These are phyloP conservation scores for Suricata suricatta DNA, from an alignment of 2,113 vertebrate species.

Conservation along the genomic window DNA sequence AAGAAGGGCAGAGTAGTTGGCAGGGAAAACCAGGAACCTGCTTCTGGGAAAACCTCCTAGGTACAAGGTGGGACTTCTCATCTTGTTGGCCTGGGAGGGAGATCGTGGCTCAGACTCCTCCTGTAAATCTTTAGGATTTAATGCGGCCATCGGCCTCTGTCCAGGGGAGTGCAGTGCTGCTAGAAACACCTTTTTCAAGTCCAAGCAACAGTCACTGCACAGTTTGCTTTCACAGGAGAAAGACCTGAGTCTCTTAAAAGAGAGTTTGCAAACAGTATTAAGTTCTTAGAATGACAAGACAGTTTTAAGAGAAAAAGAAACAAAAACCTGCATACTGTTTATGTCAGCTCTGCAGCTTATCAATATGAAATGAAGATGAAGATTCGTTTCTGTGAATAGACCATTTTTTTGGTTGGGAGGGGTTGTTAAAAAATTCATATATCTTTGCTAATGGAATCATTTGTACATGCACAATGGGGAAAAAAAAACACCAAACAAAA, in stretches of 20 bases:
- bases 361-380: conserved; percentile 43
- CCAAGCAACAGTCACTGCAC: background rate
- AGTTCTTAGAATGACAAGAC: conserved; percentile 31
- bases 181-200: background rate
- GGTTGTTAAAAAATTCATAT: conserved; percentile 53
- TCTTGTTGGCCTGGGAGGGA: background rate
- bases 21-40: background rate
- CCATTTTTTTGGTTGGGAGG: background rate
- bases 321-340: background rate
- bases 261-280: background rate
- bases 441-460: conserved; percentile 42
- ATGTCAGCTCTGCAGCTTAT: conserved; percentile 1
- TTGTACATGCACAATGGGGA: background rate
- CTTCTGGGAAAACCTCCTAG: background rate
- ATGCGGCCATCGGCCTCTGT: background rate
- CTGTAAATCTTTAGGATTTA: background rate
- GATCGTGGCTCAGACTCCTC: background rate
- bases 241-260: background rate
- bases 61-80: background rate
- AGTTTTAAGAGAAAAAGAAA: background rate
- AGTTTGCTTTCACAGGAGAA: background rate
- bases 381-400: conserved; percentile 19
- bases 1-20: background rate
- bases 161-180: background rate
- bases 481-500: background rate